Base-by-base conservation (phyloP, 2,888 invertebrate genomes). In the Plusia festucae region DNA sequence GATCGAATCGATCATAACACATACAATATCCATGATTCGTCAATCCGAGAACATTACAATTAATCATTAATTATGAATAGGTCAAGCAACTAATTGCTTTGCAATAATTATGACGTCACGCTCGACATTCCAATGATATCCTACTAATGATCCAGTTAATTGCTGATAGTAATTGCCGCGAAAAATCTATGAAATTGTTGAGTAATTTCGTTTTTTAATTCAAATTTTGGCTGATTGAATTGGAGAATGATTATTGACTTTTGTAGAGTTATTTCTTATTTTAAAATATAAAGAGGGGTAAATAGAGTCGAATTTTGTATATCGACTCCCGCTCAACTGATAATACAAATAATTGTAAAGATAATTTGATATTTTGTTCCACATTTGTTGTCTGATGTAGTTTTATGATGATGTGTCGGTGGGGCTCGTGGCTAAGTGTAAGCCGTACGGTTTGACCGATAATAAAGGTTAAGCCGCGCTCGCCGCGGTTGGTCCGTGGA, bases 61-160 rank as follows among this genome's bases (percentile, higher is more conserved):
- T 60, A 57, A 65, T 72, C 49, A 60, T 73, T 63, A 62, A 34
- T 72, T 55, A 72, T 62, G 60, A 72, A 72, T 58, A 55, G 44
- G 51, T 65, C 52, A 60, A 72, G 64, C 68, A 59, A 72, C 75
- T 82, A 76, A 76, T 73, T 49, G 73, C 60, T 76, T 52, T 46
- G 63, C 63, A 69, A 60, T 79, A 49, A 49, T 49, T 49, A 56
- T 73, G 55, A 58, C 64, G 71, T 68, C 44, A 70, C 54, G 81
- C 69, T 69, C 59, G 73, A 70, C 67, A 77, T 76, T 73, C 82
- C 69, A 53, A 44, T 69, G 71, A 72, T 68, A 73, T 77, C 79
- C 61, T 65, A 70, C 69, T 82, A 82, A 82, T 77, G 82, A 73
- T 60, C 61, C 59, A 53, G 60, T 66, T 79, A 82, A 82, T 82